Percentiles rank a stretch among this genome's conserved stretches.
Conservation (phyloP, 2,888 invertebrate genomes). For the Tigriopus californicus region DNA sequence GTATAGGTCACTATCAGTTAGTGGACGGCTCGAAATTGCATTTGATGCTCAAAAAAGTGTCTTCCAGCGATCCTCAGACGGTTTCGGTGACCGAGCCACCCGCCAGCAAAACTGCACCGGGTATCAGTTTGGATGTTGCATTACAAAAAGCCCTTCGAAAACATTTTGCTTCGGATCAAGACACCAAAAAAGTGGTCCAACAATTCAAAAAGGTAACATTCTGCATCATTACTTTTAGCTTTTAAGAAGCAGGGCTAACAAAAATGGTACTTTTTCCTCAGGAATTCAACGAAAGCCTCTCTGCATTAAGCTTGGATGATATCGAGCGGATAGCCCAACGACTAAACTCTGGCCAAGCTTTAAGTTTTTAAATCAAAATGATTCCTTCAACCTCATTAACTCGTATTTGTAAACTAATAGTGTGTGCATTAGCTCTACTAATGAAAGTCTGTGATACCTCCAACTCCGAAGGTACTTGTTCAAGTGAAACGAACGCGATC, state of each 20-base stretch:
- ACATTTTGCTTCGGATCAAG: neutral
- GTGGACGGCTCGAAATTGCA: conserved; percentile 7
- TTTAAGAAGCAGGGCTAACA: neutral
- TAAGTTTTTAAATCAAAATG: neutral
- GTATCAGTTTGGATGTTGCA: neutral
- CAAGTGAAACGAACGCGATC: neutral
- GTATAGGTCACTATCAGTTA: neutral
- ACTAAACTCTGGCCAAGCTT: neutral
- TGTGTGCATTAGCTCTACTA: neutral
- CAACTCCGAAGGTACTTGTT: neutral
- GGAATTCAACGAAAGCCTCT: neutral
- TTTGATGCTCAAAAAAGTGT: neutral
- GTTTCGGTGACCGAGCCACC: neutral
- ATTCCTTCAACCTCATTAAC: neutral
- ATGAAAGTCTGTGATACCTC: neutral
- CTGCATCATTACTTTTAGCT: neutral
- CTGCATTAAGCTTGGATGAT: conserved; percentile 8
- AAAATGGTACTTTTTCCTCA: neutral
- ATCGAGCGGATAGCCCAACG: conserved; percentile 3
- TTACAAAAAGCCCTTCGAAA: neutral
- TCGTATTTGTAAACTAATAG: neutral
- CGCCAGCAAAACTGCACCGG: neutral
- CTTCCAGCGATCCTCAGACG: neutral
- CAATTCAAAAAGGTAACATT: neutral
- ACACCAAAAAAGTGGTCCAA: neutral